A percentile compares a stretch with the other conserved stretches of the same genome.
phyloP scores from a whole-genome alignment of 35 echinoderm and acorn worm species.

The Heliocidaris tuberculata region DNA sequence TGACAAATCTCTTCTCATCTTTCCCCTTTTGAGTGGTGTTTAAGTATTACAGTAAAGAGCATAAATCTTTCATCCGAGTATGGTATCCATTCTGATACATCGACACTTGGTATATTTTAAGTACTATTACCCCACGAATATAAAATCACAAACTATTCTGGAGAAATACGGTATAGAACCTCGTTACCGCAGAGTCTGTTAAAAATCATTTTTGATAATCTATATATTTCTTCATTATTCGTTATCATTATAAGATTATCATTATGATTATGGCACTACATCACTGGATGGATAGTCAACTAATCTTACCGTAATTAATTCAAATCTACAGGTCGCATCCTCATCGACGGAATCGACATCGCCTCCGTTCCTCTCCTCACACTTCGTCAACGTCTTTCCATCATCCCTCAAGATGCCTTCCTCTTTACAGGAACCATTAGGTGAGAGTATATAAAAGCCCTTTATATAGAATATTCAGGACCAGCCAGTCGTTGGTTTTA shows the following conservation, averaged over 20 bases:
- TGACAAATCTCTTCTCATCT: background rate
- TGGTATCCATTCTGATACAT: too few relatives aligned
- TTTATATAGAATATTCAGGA: background rate
- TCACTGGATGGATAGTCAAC: background rate
- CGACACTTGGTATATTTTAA: too few relatives aligned
- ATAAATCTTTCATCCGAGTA: too few relatives aligned
- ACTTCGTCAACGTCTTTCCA: slow-evolving; percentile 57
- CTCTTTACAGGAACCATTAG: slow-evolving; percentile 66
- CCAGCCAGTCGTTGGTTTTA: background rate
- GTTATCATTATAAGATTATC: too few relatives aligned
- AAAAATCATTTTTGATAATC: too few relatives aligned
- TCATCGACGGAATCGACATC: slow-evolving; percentile 64
- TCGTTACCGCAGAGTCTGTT: too few relatives aligned
- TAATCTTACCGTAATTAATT: background rate
- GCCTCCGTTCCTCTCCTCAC: slow-evolving; percentile 50
- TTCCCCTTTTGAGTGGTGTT: background rate
- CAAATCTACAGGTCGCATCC: slow-evolving; percentile 50
- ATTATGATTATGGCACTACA: too few relatives aligned
- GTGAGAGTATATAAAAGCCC: background rate
- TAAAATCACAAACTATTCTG: too few relatives aligned
- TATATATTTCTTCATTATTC: too few relatives aligned
- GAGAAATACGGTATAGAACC: too few relatives aligned
- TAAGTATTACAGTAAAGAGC: background rate
- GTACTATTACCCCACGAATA: too few relatives aligned
- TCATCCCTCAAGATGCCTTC: slow-evolving; percentile 73